These are phyloP conservation scores for Nautilus pompilius DNA, from an alignment of 1,140 invertebrate genomes.

Conservation along the genomic window DNA sequence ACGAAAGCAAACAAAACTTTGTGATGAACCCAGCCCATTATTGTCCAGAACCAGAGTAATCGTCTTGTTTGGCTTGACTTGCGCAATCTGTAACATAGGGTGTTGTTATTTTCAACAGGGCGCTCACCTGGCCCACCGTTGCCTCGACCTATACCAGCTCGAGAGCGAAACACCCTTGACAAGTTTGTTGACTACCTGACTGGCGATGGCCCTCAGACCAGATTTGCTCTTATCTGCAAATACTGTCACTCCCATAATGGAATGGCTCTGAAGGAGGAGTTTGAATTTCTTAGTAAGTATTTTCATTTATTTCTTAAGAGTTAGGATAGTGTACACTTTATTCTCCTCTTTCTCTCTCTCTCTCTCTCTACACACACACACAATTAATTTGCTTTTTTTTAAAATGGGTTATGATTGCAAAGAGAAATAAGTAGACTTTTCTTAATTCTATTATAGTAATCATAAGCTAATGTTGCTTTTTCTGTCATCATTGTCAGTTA, in stretches of 20 bases:
- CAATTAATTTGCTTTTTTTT: not conserved
- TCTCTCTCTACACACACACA: no score
- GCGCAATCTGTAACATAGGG: no score
- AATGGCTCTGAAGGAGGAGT: conserved; percentile 95
- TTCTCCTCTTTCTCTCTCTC: not conserved
- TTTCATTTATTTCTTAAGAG: not conserved
- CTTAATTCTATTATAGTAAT: no score
- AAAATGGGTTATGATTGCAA: not conserved
- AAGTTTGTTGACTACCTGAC: conserved; percentile 89
- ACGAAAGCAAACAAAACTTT: no score
- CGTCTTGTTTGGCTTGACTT: no score
- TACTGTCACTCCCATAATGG: conserved; percentile 92
- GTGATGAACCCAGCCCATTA: no score
- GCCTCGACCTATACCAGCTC: conserved; percentile 60
- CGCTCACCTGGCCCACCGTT: conserved; percentile 40
- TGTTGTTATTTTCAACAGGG: conserved; percentile 13
- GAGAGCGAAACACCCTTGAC: conserved; percentile 72
- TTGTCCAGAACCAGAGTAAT: no score
- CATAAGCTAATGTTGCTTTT: no score
- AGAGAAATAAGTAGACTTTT: no score
- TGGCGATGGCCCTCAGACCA: conserved; percentile 90
- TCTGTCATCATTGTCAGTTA: no score
- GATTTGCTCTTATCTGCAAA: conserved; percentile 91
- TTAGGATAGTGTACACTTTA: not conserved
- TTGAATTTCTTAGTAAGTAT: conserved; percentile 79